Percentiles rank a stretch among this genome's conserved stretches.
Evolutionary conservation across 2,113 vertebrate genomes (phyloP).

Genomic region (mouse (Mus musculus)): GRCm39 chr6:53436501-53437000

Average conservation of each 20-base stretch:
- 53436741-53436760: not conserved
- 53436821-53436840: not conserved
- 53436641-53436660: not conserved
- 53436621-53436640: not conserved
- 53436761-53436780: not conserved
- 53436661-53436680: not conserved
- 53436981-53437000: not conserved
- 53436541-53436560: not conserved
- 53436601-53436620: not conserved
- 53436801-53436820: not conserved
- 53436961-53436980: not conserved
- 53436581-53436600: not conserved
- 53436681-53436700: not conserved
- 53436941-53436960: not conserved
- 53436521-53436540: not conserved
- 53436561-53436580: not conserved
- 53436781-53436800: not conserved
- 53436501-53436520: not conserved
- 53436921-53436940: not conserved
- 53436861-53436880: not conserved
- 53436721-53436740: not conserved
- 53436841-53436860: fast-evolving
- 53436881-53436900: not conserved
- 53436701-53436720: not conserved
- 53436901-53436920: not conserved